A percentile compares a stretch with the other conserved stretches of the same genome.
These are phyloP conservation scores for Trachelus stipa DNA, from an alignment of 2,888 invertebrate species.

Conservation along the genomic window DNA sequence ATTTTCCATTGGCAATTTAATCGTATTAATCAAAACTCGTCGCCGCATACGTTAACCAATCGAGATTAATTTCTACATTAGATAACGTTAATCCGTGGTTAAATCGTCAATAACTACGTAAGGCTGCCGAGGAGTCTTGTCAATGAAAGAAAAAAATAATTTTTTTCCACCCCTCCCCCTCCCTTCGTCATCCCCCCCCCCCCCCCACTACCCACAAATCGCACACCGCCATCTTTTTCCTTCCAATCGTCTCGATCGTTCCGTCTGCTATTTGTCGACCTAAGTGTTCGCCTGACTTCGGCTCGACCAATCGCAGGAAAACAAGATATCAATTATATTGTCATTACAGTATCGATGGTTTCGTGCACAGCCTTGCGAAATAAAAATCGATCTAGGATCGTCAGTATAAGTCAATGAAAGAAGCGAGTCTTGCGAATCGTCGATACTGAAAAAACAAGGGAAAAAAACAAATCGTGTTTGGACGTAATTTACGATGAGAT, in stretches of 20 bases:
- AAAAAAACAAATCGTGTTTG: no score
- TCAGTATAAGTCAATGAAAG: not conserved
- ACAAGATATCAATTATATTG: not conserved
- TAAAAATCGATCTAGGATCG: not conserved
- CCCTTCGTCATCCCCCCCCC: no score
- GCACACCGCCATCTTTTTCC: not conserved
- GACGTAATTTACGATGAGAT: no score
- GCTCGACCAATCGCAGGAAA: not conserved
- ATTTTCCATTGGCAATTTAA: not conserved
- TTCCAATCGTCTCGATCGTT: not conserved
- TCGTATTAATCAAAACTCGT: not conserved
- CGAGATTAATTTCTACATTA: not conserved
- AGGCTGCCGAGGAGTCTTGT: not conserved
- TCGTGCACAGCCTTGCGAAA: not conserved
- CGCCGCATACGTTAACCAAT: not conserved
- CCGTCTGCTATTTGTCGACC: not conserved
- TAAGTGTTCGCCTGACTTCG: not conserved
- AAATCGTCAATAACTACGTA: not conserved
- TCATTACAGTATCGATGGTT: not conserved
- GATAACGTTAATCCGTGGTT: not conserved
- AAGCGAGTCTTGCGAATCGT: not conserved
- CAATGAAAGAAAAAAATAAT: not conserved
- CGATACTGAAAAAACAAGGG: not conserved
- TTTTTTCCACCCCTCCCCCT: not conserved
- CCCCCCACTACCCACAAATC: not conserved